phyloP scores from a whole-genome alignment of 2,797 vertebrate species.

The Microctenopoma stevenorrisi region DNA sequence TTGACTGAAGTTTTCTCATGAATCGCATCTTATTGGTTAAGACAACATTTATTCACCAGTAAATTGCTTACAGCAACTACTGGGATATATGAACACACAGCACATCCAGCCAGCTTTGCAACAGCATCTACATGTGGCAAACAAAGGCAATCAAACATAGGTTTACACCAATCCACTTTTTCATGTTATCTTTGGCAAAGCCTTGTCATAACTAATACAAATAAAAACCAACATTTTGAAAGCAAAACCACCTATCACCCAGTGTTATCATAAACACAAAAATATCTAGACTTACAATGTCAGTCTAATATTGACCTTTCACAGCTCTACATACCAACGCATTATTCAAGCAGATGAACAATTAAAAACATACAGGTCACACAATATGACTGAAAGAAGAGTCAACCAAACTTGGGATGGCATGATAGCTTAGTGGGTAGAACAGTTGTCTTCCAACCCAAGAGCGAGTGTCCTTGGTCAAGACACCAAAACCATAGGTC shows the following conservation, averaged over 20 bases:
- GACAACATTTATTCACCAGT: background rate
- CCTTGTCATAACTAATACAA: background rate
- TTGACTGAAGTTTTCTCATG: background rate
- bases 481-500: no score
- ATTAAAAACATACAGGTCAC: constrained; percentile 19
- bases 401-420: no score
- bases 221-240: background rate
- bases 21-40: background rate
- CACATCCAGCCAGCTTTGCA: background rate
- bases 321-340: background rate
- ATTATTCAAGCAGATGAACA: constrained; percentile 9
- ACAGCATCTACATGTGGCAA: background rate
- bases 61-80: background rate
- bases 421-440: no score
- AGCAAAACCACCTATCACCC: background rate
- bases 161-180: background rate
- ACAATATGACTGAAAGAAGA: background rate
- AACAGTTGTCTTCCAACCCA: no score
- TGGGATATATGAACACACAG: background rate
- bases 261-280: background rate
- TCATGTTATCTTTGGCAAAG: background rate
- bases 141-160: background rate
- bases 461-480: no score
- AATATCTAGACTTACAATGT: background rate
- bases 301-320: background rate